Evolutionary conservation across 2,113 vertebrate species (phyloP).

Genomic region (Emydura subglobosa): DNA sequence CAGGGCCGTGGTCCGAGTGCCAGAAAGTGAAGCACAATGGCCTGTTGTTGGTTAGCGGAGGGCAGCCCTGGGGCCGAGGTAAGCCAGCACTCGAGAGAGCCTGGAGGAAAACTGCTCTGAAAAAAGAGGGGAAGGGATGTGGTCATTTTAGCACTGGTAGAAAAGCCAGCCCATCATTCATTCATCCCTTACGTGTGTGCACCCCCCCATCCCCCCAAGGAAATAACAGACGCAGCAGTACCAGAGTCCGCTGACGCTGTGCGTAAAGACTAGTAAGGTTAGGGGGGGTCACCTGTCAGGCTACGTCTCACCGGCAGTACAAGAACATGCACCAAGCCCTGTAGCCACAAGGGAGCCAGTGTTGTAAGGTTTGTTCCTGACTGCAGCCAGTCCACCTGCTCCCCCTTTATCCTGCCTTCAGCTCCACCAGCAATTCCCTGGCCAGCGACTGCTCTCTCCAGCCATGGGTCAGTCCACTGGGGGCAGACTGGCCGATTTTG

Average conservation of each 20-base stretch:
- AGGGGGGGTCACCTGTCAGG: background rate
- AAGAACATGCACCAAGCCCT: background rate
- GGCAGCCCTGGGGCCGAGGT: fast-evolving
- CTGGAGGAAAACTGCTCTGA: background rate
- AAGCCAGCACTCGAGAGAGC: fast-evolving
- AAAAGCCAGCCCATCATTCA: fast-evolving
- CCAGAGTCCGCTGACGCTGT: background rate
- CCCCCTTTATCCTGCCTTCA: background rate
- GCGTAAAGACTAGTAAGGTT: background rate
- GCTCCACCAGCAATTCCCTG: background rate
- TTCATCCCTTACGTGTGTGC: fast-evolving
- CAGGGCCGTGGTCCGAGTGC: fast-evolving
- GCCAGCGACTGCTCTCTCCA: background rate
- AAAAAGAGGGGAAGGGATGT: fast-evolving
- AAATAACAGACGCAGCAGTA: background rate
- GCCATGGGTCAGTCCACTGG: background rate
- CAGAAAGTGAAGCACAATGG: fast-evolving
- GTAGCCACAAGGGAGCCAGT: fast-evolving
- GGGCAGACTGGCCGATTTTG: fast-evolving
- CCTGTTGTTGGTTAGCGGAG: fast-evolving
- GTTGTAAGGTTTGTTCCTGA: background rate
- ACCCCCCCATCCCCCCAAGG: fast-evolving
- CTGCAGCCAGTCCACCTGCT: background rate
- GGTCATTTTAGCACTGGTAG: background rate
- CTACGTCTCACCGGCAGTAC: fast-evolving